Evolutionary conservation across 2,113 vertebrate genomes (phyloP), one percentile per base, ranked within the genome.

Genomic region (Odocoileus hemionus): DNA sequence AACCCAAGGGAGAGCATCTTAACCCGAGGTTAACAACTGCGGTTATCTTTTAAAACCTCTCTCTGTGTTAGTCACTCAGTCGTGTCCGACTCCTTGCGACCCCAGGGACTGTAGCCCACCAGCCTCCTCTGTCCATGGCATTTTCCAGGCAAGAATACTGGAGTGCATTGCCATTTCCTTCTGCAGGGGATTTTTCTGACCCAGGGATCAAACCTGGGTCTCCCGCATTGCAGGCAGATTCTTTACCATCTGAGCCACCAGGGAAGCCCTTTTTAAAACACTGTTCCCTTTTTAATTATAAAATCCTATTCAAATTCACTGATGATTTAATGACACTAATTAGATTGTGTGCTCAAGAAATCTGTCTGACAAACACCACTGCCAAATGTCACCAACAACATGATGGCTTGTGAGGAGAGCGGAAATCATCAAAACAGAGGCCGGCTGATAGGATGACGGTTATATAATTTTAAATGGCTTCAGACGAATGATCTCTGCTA

Each of bases 321-420:
- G 90, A 94, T 61, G 84, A 83, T 79, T 95, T 96, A 90, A 96
- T 70, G 95, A 86, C 90, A 98, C 54, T 86, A 89, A 97, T 96
- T 84, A 89, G 93, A 94, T 0, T 57, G 84, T 78, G 87, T 61
- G 60, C 74, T 74, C 79, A 61, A 87, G 93, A 87, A 92, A 64
- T 79, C 87, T 86, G 80, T 94, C 88, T 95, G 93, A 91, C 86
- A 86, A 96, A 89, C 11, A 28, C 11, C 36, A 36, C 17, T 82
- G 89, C 86, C 83, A 67, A 91, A 45, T 30, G 67, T 33, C 60
- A 14, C 70, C 33, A 19, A 57, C 64, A 45, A 23, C 13, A 79
- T 1, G 47, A 52, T 10, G 17, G 60, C 88, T 54, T 17, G 54
- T 0, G 36, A 64, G 39, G 33, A 33, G 58, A 28, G 52, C 6